phyloP scores from a whole-genome alignment of 2,888 invertebrate genomes.

The Apamea sordens region DNA sequence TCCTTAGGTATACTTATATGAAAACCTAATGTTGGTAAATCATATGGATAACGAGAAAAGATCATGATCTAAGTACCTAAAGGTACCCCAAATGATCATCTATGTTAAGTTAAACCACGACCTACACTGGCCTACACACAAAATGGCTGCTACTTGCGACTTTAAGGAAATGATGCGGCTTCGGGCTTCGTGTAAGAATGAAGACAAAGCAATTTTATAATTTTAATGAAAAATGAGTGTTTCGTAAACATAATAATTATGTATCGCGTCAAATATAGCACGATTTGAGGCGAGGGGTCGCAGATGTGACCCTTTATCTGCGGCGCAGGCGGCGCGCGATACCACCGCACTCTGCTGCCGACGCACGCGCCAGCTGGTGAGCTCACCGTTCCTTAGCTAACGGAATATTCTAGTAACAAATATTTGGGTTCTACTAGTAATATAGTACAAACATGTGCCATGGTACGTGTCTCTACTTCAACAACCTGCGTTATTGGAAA shows the following conservation, averaged over 20 bases:
- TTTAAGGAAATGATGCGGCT: constrained; percentile 28
- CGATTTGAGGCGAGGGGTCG: constrained; percentile 59
- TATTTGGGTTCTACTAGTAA: not conserved
- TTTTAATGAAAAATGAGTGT: constrained; percentile 10
- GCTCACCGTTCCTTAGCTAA: constrained; percentile 20
- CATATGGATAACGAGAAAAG: not conserved
- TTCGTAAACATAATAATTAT: constrained; percentile 28
- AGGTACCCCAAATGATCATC: not conserved
- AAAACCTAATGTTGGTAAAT: not conserved
- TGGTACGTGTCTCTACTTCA: not conserved
- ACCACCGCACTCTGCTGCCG: constrained; percentile 51
- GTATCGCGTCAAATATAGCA: constrained; percentile 39
- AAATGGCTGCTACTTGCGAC: constrained; percentile 19
- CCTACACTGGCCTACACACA: constrained; percentile 4
- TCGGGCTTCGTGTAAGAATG: not conserved
- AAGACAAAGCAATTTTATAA: constrained; percentile 21
- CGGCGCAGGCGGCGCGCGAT: constrained; percentile 36
- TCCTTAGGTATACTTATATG: too few relatives aligned
- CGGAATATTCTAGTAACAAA: constrained; percentile 37
- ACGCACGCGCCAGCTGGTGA: constrained; percentile 59
- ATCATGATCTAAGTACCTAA: not conserved
- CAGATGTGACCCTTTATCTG: constrained; percentile 64
- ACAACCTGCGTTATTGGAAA: not conserved
- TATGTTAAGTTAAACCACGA: not conserved
- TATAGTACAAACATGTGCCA: not conserved